Percentiles rank a stretch among this genome's conserved stretches.
phyloP scores from a whole-genome alignment of 2,888 invertebrate genomes.

The Eupithecia inturbata region DNA sequence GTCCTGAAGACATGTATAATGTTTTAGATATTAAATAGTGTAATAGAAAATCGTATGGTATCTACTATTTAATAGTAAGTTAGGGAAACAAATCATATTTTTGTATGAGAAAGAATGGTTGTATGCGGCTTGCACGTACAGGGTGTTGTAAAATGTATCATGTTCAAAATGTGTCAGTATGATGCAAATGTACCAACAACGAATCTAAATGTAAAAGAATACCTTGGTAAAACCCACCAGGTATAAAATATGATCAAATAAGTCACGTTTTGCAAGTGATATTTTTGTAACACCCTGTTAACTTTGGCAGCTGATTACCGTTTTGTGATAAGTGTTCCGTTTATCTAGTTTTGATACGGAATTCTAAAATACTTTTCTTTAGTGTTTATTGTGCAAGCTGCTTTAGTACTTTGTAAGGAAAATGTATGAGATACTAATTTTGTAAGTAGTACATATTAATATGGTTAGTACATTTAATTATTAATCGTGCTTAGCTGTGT shows the following conservation, averaged over 20 bases:
- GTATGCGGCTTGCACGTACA: slow-evolving; percentile 21
- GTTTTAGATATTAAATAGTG: neutral
- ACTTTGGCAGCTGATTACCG: slow-evolving; percentile 6
- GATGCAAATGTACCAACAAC: neutral
- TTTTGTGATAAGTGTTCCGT: slow-evolving; percentile 9
- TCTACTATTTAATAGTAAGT: slow-evolving; percentile 30
- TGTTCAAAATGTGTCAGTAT: neutral
- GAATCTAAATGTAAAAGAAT: neutral
- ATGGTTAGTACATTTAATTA: slow-evolving; percentile 20
- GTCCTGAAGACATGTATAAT: neutral
- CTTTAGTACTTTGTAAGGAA: slow-evolving; percentile 14
- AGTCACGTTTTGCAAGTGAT: neutral
- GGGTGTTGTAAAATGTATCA: neutral
- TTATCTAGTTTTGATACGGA: neutral
- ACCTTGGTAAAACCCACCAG: neutral
- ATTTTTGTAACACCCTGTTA: neutral
- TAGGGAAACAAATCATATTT: slow-evolving; percentile 22
- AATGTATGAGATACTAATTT: slow-evolving; percentile 19
- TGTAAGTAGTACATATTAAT: slow-evolving; percentile 12
- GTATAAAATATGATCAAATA: neutral
- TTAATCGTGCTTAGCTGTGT: slow-evolving; percentile 25
- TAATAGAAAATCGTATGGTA: slow-evolving; percentile 1
- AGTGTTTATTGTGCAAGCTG: slow-evolving; percentile 20
- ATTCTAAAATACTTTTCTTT: neutral
- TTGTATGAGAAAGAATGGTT: slow-evolving; percentile 28